A percentile compares a stretch with the other conserved stretches of the same genome.
Evolutionary conservation across 2,888 invertebrate genomes (phyloP).

Genomic region (Drosophila atroscutellata): DNA sequence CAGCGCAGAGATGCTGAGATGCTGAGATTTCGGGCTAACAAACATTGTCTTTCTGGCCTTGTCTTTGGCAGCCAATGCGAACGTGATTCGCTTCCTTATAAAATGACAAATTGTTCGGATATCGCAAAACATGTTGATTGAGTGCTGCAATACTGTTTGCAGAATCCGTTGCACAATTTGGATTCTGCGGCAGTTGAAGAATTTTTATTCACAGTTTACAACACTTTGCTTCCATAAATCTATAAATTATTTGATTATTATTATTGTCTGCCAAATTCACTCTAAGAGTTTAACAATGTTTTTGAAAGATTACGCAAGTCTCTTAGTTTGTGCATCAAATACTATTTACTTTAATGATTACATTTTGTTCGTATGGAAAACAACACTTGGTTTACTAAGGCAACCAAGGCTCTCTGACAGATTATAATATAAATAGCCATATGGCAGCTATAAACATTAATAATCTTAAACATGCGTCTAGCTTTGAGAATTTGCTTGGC

Average conservation of each 20-base stretch:
- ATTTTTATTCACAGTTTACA: background rate
- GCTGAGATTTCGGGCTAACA: conserved; percentile 39
- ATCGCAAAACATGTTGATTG: conserved; percentile 48
- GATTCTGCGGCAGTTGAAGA: background rate
- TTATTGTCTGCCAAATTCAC: background rate
- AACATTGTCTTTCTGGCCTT: conserved; percentile 3
- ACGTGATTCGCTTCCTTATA: conserved; percentile 39
- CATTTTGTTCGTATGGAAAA: background rate
- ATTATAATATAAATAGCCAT: conserved; percentile 10
- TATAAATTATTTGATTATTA: conserved; percentile 4
- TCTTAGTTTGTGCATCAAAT: no score
- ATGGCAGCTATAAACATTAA: background rate
- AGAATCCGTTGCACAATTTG: background rate
- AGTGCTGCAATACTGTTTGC: conserved; percentile 26
- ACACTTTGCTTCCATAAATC: conserved; percentile 3
- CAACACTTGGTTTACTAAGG: conserved; percentile 7
- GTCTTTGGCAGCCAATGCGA: conserved; percentile 16
- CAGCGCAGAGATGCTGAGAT: conserved; percentile 24
- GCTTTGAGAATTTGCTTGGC: background rate
- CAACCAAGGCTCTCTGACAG: background rate
- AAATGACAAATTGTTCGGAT: conserved; percentile 49
- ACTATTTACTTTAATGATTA: no score
- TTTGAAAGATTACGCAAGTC: no score
- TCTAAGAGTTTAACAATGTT: background rate
- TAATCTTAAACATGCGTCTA: conserved; percentile 15